Evolutionary conservation across 2,888 invertebrate species (phyloP).

Genomic region (Yponomeuta cagnagella): DNA sequence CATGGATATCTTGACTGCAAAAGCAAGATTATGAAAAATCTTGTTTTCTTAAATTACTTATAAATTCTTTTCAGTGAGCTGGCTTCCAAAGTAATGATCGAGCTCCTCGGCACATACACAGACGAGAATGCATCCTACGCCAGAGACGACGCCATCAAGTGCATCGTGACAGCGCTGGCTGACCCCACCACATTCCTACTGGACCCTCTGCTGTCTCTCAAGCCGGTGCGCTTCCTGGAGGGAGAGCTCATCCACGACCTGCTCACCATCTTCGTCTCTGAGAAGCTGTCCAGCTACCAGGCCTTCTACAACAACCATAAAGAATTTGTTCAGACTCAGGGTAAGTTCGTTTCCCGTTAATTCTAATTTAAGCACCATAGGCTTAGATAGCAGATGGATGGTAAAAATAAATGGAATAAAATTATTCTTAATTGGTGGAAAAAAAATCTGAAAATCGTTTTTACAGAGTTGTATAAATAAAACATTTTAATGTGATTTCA

Average conservation of each 20-base stretch:
- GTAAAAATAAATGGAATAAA: too few relatives aligned
- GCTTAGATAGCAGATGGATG: too few relatives aligned
- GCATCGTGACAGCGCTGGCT: conserved; percentile 95
- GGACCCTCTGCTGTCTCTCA: conserved; percentile 93
- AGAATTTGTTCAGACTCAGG: conserved; percentile 89
- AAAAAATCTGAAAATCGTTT: too few relatives aligned
- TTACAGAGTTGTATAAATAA: too few relatives aligned
- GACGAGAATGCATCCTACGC: conserved; percentile 98
- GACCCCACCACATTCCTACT: conserved; percentile 97
- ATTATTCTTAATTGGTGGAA: too few relatives aligned
- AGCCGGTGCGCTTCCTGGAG: conserved; percentile 96
- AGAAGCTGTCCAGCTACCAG: conserved; percentile 93
- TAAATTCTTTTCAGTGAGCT: conserved; percentile 79
- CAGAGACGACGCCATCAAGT: conserved; percentile 96
- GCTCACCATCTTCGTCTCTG: conserved; percentile 95
- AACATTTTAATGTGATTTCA: too few relatives aligned
- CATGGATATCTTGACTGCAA: too few relatives aligned
- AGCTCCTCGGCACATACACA: conserved; percentile 96
- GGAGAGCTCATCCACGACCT: conserved; percentile 96
- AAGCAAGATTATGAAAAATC: too few relatives aligned
- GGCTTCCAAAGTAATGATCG: conserved; percentile 97
- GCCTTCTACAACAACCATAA: conserved; percentile 94
- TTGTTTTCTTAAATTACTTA: too few relatives aligned
- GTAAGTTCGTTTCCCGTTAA: conserved; percentile 30
- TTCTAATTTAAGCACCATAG: too few relatives aligned